Conservation (phyloP, 2,888 invertebrate species). For the Apotomis turbidana region DNA sequence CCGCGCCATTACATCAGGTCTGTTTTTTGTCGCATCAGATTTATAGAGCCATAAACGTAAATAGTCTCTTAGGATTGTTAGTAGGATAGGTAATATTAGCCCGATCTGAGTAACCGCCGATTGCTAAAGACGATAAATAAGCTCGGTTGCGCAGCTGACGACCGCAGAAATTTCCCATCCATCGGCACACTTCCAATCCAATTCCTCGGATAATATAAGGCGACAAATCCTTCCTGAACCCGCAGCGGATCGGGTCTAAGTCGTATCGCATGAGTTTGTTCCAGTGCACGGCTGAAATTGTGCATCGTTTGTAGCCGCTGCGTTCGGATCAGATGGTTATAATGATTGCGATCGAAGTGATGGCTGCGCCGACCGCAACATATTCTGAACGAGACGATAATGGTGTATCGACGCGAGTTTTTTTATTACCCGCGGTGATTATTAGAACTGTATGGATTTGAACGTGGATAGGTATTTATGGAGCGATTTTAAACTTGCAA, state of each 20-base stretch:
- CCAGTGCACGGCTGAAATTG: slow-evolving; percentile 58
- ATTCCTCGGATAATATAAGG: slow-evolving; percentile 69
- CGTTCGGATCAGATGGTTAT: slow-evolving; percentile 59
- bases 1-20: slow-evolving; percentile 59
- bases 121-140: slow-evolving; percentile 67
- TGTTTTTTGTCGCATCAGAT: slow-evolving; percentile 63
- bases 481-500: slow-evolving; percentile 22
- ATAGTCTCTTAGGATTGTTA: slow-evolving; percentile 44
- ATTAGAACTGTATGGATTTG: slow-evolving; percentile 62
- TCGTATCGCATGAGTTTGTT: slow-evolving; percentile 58
- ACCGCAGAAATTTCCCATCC: slow-evolving; percentile 75
- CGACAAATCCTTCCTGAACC: slow-evolving; percentile 70
- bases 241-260: slow-evolving; percentile 56
- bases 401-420: slow-evolving; percentile 63
- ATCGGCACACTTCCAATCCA: slow-evolving; percentile 71
- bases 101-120: slow-evolving; percentile 67
- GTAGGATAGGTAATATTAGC: slow-evolving; percentile 66
- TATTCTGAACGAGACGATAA: slow-evolving; percentile 78
- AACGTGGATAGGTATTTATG: slow-evolving; percentile 52
- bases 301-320: slow-evolving; percentile 64
- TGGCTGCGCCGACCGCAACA: slow-evolving; percentile 75
- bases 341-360: slow-evolving; percentile 75
- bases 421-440: slow-evolving; percentile 71
- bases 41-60: slow-evolving; percentile 46
- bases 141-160: slow-evolving; percentile 70